These are phyloP conservation scores for Eretmodus cyanostictus DNA, from an alignment of 2,113 vertebrate species.

Conservation along the genomic window DNA sequence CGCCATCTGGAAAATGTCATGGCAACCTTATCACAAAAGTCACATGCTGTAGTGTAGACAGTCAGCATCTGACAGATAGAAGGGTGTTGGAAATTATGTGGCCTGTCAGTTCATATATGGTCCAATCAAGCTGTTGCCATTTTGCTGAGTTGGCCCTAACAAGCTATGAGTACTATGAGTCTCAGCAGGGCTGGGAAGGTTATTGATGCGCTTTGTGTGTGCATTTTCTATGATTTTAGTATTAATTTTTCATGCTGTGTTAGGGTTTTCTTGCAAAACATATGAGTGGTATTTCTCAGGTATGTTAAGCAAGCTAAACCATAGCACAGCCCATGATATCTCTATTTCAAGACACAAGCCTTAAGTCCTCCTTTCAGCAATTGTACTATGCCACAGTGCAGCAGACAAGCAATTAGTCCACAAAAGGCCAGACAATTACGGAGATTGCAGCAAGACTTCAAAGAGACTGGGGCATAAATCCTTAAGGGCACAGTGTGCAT, in stretches of 20 bases:
- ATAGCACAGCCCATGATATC: neutral
- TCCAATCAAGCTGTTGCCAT: slow-evolving; percentile 30
- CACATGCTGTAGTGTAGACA: slow-evolving; percentile 1
- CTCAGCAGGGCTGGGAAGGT: neutral
- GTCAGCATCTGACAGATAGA: slow-evolving; percentile 15
- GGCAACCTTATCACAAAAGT: slow-evolving; percentile 59
- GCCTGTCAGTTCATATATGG: slow-evolving; percentile 24
- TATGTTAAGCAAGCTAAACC: neutral
- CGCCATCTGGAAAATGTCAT: slow-evolving; percentile 61
- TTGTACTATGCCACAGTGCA: slow-evolving; percentile 3
- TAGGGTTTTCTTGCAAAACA: neutral
- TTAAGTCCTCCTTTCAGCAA: slow-evolving; percentile 9
- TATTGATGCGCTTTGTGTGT: neutral
- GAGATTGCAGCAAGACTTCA: slow-evolving; percentile 48
- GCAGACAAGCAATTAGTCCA: slow-evolving; percentile 64
- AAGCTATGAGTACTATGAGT: neutral
- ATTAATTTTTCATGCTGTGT: neutral
- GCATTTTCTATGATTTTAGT: neutral
- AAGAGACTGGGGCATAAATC: slow-evolving; percentile 39
- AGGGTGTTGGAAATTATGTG: slow-evolving; percentile 18
- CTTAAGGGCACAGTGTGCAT: slow-evolving; percentile 38
- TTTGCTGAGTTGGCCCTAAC: neutral
- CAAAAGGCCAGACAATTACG: slow-evolving; percentile 61
- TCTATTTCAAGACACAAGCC: slow-evolving; percentile 11
- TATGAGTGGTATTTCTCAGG: neutral